Base-by-base conservation (phyloP, 2,888 invertebrate genomes). In the Rhingia rostrata region DNA sequence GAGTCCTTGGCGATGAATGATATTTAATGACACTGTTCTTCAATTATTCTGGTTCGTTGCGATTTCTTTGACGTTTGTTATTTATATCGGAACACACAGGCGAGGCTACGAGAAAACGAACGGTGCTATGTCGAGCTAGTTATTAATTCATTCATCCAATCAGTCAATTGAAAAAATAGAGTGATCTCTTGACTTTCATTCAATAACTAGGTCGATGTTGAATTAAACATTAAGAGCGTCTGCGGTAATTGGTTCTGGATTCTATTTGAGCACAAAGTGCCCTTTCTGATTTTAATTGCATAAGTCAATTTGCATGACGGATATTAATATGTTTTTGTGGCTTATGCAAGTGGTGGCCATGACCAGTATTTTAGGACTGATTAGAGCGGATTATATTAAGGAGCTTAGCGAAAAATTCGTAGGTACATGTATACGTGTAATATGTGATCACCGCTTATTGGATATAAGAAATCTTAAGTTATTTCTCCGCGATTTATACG, bases 21-120 rank as follows among this genome's bases (percentile, higher is more conserved):
- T 74, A 70, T 75, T 75, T 84, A 74, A 84, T 80, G 74, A 61
- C 84, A 80, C 80, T 80, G 64, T 60, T 84, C 80, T 75, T 84
- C 80, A 80, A 84, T 80, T 84, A 84, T 80, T 74, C 74, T 49
- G 60, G 74, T 70, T 73, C 53, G 69, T 33, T 74, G 84, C 54
- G 79, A 80, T 74, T 84, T 70, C 56, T 80, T 80, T 84, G 74
- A 79, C 67, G 58, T 47, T 83, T 74, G 49, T 61, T 12, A 35
- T 58, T 41, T 47, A 22, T 32, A 47, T 41, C 45, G 32, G 45
- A 43, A 63, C 14, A 12, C 4, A 45, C 4, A 10, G 51, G 22
- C 9, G 10, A 10, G 9, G 9, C 45, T 0, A 10, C 6, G 12
- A 37, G 41, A 12, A 56, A 60, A 51, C 60, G 39, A 58, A 66